phyloP scores from a whole-genome alignment of 2,797 vertebrate species.

The Semotilus atromaculatus region DNA sequence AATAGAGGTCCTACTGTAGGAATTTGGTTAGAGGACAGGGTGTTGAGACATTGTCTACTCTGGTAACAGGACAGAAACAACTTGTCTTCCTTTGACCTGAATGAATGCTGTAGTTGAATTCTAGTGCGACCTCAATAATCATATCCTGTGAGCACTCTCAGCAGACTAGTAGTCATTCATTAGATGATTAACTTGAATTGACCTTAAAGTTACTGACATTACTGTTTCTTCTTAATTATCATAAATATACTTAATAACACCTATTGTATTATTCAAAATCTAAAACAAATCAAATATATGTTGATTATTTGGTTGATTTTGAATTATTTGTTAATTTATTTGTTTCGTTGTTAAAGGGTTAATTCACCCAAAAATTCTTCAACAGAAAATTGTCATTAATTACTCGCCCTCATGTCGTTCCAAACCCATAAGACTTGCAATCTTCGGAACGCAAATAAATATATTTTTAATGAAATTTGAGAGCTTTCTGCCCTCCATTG shows the following conservation, averaged over 20 bases:
- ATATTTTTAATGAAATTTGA: too few relatives aligned
- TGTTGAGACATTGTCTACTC: slow-evolving; percentile 34
- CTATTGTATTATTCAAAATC: background rate
- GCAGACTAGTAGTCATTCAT: background rate
- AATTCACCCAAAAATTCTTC: too few relatives aligned
- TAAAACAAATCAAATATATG: background rate
- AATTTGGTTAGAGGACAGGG: slow-evolving; percentile 21
- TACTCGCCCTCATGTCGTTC: too few relatives aligned
- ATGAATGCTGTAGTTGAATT: background rate
- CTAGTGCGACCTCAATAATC: background rate
- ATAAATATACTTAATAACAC: background rate
- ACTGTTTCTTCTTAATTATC: background rate
- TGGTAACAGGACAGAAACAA: slow-evolving; percentile 26
- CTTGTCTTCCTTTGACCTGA: background rate
- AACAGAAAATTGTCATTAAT: too few relatives aligned
- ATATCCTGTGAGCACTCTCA: background rate
- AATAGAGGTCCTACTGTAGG: slow-evolving; percentile 47
- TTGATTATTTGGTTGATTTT: background rate
- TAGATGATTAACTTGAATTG: background rate
- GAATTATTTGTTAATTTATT: background rate
- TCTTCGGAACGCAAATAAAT: too few relatives aligned
- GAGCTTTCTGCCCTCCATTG: too few relatives aligned
- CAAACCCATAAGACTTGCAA: too few relatives aligned
- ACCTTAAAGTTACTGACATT: background rate
- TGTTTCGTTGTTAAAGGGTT: background rate